These are phyloP conservation scores for Fringilla coelebs DNA, from an alignment of 2,797 vertebrate genomes.

Conservation along the genomic window DNA sequence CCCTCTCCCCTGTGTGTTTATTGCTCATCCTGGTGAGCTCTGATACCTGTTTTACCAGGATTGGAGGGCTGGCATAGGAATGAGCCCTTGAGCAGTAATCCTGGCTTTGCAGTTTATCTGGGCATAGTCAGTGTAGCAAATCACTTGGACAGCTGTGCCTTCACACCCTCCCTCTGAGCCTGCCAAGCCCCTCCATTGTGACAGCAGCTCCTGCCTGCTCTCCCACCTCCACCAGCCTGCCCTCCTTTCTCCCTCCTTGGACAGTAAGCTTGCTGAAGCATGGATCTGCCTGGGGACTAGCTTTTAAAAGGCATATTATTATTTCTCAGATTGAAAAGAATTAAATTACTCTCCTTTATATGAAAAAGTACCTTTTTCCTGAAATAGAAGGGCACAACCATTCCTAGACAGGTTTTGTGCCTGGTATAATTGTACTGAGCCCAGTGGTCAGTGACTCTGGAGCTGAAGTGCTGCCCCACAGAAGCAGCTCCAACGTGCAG, in stretches of 20 bases:
- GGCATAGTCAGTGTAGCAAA: background rate
- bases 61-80: background rate
- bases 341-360: background rate
- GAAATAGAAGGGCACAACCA: background rate
- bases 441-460: background rate
- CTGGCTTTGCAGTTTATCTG: background rate
- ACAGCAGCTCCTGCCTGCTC: background rate
- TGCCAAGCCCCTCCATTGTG: background rate
- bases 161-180: background rate
- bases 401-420: background rate
- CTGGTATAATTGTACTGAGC: background rate
- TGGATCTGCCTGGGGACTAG: background rate
- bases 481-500: background rate
- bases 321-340: background rate
- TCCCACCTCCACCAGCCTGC: background rate
- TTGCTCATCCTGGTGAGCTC: background rate
- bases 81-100: background rate
- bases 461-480: background rate
- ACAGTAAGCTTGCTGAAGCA: background rate
- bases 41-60: background rate
- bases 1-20: background rate
- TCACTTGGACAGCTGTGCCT: background rate
- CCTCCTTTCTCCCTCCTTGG: background rate
- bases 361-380: background rate
- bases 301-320: background rate